Evolutionary conservation across 2,888 invertebrate species (phyloP).

Genomic region (Chesias legatella): DNA sequence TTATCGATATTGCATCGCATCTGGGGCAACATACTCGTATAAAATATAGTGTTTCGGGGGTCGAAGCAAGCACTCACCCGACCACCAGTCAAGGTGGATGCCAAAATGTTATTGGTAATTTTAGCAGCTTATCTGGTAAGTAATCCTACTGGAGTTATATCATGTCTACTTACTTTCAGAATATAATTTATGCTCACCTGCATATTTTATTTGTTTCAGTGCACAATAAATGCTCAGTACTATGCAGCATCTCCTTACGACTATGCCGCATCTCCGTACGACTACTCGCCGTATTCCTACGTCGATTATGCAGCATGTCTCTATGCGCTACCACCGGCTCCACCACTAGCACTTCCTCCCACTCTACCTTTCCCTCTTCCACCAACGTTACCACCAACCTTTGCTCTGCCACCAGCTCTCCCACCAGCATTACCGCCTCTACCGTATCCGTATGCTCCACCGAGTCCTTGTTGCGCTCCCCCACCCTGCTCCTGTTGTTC

Average conservation of each 20-base stretch:
- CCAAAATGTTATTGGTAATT: conserved; percentile 42
- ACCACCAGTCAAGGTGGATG: conserved; percentile 50
- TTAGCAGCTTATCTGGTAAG: conserved; percentile 55
- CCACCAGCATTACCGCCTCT: background rate
- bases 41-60: conserved; percentile 37
- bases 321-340: conserved; percentile 8
- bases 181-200: background rate
- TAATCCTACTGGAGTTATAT: conserved; percentile 16
- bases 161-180: conserved; percentile 1
- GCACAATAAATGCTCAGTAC: conserved; percentile 51
- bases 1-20: conserved; percentile 34
- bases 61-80: conserved; percentile 36
- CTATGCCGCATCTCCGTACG: conserved; percentile 22
- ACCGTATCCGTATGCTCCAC: conserved; percentile 3
- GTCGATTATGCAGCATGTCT: conserved; percentile 16
- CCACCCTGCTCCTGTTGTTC: conserved; percentile 34
- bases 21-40: conserved; percentile 58
- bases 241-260: conserved; percentile 41
- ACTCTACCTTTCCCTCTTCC: conserved; percentile 3
- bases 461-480: conserved; percentile 33
- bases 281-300: conserved; percentile 11
- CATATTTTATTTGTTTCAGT: conserved; percentile 38
- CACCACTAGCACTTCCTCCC: conserved; percentile 5
- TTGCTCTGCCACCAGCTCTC: background rate
- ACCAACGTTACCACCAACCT: conserved; percentile 5